Conservation (phyloP, 2,113 vertebrate genomes). For the Lutjanus erythropterus region DNA sequence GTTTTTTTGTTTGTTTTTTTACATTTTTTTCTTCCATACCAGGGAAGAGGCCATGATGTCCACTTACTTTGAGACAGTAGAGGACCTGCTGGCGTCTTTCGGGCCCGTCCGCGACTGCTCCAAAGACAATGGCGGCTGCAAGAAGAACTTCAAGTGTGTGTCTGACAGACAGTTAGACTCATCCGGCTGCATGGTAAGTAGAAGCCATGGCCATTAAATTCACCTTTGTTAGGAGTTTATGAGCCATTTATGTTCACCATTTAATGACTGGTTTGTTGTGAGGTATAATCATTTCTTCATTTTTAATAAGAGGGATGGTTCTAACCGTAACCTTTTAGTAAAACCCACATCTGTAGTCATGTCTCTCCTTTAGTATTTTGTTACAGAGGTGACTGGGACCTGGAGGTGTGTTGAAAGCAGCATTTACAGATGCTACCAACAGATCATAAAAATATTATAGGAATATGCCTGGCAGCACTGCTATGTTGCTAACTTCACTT, state of each 20-base stretch:
- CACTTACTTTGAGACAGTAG: constrained; percentile 97
- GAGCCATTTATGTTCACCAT: not conserved
- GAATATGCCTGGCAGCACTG: too few species aligned
- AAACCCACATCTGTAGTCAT: too few species aligned
- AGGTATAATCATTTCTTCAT: too few species aligned
- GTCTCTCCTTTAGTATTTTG: too few species aligned
- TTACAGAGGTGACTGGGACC: too few species aligned
- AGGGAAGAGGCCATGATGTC: constrained; percentile 98
- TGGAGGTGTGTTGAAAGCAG: too few species aligned
- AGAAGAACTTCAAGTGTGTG: constrained; percentile 98
- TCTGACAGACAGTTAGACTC: constrained; percentile 95
- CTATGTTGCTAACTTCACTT: too few species aligned
- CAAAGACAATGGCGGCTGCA: constrained; percentile 96
- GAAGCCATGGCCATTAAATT: not conserved
- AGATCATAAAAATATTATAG: too few species aligned
- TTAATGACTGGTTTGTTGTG: not conserved
- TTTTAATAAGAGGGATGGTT: too few species aligned
- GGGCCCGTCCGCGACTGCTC: constrained; percentile 96
- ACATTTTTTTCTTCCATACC: constrained; percentile 67
- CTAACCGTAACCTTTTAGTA: too few species aligned
- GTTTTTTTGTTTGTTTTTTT: too few species aligned
- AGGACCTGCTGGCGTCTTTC: constrained; percentile 96
- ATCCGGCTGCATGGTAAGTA: constrained; percentile 94
- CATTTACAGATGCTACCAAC: too few species aligned
- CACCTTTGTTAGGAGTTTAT: not conserved